Evolutionary conservation across 1,140 invertebrate genomes (phyloP).

Genomic region (Lutraria rhynchaena): DNA sequence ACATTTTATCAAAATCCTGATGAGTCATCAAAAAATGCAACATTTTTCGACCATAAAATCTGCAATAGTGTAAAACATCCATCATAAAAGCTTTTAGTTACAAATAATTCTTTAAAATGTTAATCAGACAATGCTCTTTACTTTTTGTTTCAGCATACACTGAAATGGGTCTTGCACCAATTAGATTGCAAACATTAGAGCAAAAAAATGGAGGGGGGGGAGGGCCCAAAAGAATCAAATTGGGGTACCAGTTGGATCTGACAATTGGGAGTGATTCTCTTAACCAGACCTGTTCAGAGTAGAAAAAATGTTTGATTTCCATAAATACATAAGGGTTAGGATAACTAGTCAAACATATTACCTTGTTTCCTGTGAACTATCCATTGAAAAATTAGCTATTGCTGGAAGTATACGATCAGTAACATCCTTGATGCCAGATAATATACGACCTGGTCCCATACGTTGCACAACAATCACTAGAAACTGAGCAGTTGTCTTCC

Average conservation of each 20-base stretch:
- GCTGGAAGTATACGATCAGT: slow-evolving; percentile 91
- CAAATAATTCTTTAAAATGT: too few species aligned
- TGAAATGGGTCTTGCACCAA: too few species aligned
- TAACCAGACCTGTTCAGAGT: too few species aligned
- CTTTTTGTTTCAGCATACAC: too few species aligned
- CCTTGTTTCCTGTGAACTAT: slow-evolving; percentile 93
- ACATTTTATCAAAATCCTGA: slow-evolving; percentile 86
- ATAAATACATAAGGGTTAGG: slow-evolving; percentile 35
- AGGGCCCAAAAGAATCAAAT: too few species aligned
- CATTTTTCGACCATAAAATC: slow-evolving; percentile 87
- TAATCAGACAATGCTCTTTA: too few species aligned
- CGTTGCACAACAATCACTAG: slow-evolving; percentile 87
- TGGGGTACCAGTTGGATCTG: too few species aligned
- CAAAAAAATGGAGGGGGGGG: too few species aligned
- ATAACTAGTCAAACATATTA: slow-evolving; percentile 75
- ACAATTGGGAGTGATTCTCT: too few species aligned
- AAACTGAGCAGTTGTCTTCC: slow-evolving; percentile 91
- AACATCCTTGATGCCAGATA: slow-evolving; percentile 89
- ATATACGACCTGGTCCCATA: slow-evolving; percentile 88
- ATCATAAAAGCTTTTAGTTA: too few species aligned
- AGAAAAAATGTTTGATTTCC: too few species aligned
- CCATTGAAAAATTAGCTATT: slow-evolving; percentile 91
- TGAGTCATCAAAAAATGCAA: slow-evolving; percentile 85
- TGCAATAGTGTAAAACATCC: slow-evolving; percentile 80
- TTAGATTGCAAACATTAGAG: too few species aligned